phyloP scores from a whole-genome alignment of 2,888 invertebrate species.

The Notocelia uddmanniana region DNA sequence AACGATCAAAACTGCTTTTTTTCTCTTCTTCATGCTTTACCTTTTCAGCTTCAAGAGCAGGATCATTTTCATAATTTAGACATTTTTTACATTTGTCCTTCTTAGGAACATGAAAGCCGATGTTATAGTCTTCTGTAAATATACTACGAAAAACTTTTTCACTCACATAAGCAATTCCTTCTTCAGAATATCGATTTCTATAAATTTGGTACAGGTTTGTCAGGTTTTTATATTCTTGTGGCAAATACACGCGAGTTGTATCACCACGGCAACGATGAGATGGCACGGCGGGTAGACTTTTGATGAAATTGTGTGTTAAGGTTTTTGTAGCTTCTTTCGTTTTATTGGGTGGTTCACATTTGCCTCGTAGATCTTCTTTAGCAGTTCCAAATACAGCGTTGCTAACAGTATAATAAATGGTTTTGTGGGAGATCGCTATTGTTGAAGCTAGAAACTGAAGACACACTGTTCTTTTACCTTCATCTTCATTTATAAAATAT shows the following conservation, averaged over 20 bases:
- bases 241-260: too few relatives aligned
- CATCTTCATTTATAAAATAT: conserved; percentile 8
- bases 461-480: neutral
- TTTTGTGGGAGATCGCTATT: too few relatives aligned
- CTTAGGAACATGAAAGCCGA: conserved; percentile 7
- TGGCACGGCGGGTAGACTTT: conserved; percentile 3
- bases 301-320: conserved; percentile 5
- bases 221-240: conserved; percentile 13
- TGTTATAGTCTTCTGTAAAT: neutral
- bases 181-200: neutral
- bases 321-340: conserved; percentile 6
- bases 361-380: too few relatives aligned
- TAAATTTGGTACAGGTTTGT: conserved; percentile 13
- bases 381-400: too few relatives aligned
- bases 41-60: too few relatives aligned
- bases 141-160: conserved; percentile 9
- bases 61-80: neutral
- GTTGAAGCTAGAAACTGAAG: conserved; percentile 5
- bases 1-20: neutral
- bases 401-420: too few relatives aligned
- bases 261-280: conserved; percentile 6
- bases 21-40: neutral
- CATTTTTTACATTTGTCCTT: conserved; percentile 19
- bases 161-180: neutral
- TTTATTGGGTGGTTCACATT: too few relatives aligned